A percentile compares a stretch with the other conserved stretches of the same genome.
These are phyloP conservation scores for Polypterus senegalus DNA, from an alignment of 2,113 vertebrate genomes.

Conservation along the genomic window DNA sequence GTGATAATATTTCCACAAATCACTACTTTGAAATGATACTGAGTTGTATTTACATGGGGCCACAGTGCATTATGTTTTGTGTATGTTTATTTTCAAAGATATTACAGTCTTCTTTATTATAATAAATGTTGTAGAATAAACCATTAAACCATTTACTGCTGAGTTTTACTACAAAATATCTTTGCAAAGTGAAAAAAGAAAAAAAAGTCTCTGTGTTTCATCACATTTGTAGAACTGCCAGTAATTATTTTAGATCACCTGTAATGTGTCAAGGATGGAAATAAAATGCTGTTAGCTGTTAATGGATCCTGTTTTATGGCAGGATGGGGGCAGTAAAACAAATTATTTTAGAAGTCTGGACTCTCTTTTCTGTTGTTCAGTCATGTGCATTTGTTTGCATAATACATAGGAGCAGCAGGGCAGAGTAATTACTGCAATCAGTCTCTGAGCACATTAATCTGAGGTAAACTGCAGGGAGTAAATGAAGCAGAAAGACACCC, in stretches of 20 bases:
- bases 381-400: constrained; percentile 48
- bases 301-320: neutral
- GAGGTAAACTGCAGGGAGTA: constrained; percentile 56
- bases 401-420: constrained; percentile 53
- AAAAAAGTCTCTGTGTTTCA: too few species aligned
- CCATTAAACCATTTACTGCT: too few species aligned
- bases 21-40: too few species aligned
- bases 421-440: constrained; percentile 64
- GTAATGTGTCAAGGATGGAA: neutral
- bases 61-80: too few species aligned
- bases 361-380: constrained; percentile 27
- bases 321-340: constrained; percentile 5
- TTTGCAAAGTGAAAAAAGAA: too few species aligned
- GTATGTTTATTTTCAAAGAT: too few species aligned
- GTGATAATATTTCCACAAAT: too few species aligned
- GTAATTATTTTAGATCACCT: neutral
- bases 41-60: too few species aligned
- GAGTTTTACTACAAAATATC: too few species aligned
- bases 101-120: too few species aligned
- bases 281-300: neutral
- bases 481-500: constrained; percentile 52
- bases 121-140: too few species aligned
- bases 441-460: constrained; percentile 59
- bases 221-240: neutral
- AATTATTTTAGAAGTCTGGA: constrained; percentile 11